Evolutionary conservation across 2,797 vertebrate genomes (phyloP), one percentile per base, ranked within the genome.

Genomic region (Varecia variegata): DNA sequence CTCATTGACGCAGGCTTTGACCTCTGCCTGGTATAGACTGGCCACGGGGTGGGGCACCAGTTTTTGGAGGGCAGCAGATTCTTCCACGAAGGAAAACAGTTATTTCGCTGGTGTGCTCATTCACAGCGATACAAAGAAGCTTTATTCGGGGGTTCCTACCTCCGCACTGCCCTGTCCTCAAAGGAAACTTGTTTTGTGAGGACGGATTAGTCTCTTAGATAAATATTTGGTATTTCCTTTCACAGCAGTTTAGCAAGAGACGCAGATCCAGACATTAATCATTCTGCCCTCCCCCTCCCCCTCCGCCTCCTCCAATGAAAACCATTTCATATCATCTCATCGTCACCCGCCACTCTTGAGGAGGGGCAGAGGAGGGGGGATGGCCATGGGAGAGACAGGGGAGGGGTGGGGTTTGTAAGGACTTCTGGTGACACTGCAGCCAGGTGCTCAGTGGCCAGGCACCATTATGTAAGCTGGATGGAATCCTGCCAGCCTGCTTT

Each of bases 161-260:
- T 93, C 58, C 25, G 7, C 40, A 60, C 40, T 67, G 71, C 73
- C 79, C 45, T 54, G 40, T 80, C 67, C 65, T 92, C 92, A 65
- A 40, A 91, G 68, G 82, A 96, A 96, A 87, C 21, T 30, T 90
- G 43, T 94, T 68, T 35, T 88, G 38, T 94, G 62, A 80, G 50
- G 65, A 38, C 1, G 10, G 85, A 84, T 67, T 88, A 30, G 20
- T 81, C 84, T 88, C 88, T 95, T 56, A 58, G 47, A 88, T 85
- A 93, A 96, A 83, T 93, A 91, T 73, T 92, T 77, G 84, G 80
- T 15, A 40, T 93, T 92, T 94, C 54, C 80, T 84, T 76, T 94
- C 88, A 88, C 35, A 70, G 80, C 25, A 71, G 43, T 92, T 96
- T 81, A 87, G 47, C 35, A 40, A 35, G 25, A 79, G 54, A 88